A percentile compares a stretch with the other conserved stretches of the same genome.
These are phyloP conservation scores for Zaprionus ghesquierei DNA, from an alignment of 1,140 invertebrate genomes.

Conservation along the genomic window DNA sequence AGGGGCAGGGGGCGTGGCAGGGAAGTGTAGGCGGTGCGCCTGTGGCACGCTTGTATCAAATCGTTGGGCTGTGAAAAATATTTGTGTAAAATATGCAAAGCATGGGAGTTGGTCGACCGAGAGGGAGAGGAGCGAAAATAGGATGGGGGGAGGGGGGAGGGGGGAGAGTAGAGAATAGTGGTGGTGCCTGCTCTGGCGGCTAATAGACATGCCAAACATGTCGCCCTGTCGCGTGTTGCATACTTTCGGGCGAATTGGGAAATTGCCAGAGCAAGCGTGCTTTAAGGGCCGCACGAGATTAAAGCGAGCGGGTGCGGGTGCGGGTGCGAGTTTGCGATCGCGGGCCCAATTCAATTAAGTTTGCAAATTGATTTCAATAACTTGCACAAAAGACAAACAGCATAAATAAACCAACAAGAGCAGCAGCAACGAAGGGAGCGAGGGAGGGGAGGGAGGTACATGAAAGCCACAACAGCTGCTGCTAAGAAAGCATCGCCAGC, in stretches of 20 bases:
- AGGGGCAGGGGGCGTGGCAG: not conserved
- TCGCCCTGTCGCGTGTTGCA: constrained; percentile 3
- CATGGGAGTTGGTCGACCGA: not conserved
- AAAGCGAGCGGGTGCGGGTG: not conserved
- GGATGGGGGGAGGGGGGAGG: not conserved
- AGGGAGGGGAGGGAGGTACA: no score
- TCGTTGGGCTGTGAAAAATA: constrained; percentile 50
- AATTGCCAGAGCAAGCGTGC: not conserved
- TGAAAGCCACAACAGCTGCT: constrained; percentile 53
- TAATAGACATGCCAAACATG: constrained; percentile 60
- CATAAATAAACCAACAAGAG: not conserved
- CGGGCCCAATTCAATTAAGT: constrained; percentile 58
- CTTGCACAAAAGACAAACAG: constrained; percentile 46
- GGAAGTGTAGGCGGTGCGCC: no score
- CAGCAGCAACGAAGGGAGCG: not conserved
- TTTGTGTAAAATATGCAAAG: constrained; percentile 48
- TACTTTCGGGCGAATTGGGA: constrained; percentile 43
- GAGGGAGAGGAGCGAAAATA: no score
- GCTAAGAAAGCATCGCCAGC: constrained; percentile 55
- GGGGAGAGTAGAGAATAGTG: not conserved
- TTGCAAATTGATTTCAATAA: constrained; percentile 68
- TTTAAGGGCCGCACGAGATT: constrained; percentile 13
- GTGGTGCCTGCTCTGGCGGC: constrained; percentile 7
- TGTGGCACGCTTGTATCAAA: constrained; percentile 35
- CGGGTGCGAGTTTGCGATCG: no score